Base-by-base conservation (phyloP, 2,888 invertebrate species). In the Anthophora plumipes region DNA sequence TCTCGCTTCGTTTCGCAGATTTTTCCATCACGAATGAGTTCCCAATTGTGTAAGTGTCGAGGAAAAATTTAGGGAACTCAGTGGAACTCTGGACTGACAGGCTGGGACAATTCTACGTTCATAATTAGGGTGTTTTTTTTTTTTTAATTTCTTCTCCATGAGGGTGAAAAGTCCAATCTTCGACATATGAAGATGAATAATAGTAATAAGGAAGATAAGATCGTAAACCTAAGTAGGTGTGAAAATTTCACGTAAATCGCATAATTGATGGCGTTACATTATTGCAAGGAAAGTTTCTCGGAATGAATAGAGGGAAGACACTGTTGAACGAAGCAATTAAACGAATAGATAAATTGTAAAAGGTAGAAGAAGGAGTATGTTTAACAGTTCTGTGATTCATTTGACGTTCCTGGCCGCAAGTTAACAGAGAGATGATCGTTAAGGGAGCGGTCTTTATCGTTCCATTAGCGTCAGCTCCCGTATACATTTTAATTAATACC, bases 401-500 rank as follows among this genome's bases (percentile, higher is more conserved):
- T 61, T 52, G 74, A 70, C 70, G 63, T n/a, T 63, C 43, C 37
- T 52, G 61, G 48, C 54, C 60, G 55, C 68, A 50, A 5, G 66
- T 22, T 68, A 48, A 68, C 41, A 50, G 54, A 41, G 59, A 52
- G 64, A 52, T 66, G 77, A 82, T 82, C 69, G 74, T 82, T 82
- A 66, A 69, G 50, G 71, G 69, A 69, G 52, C 60, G 39, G 55
- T 50, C 66, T 74, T 77, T 73, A 82, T 54, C 72, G 82, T 68
- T 77, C 72, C 82, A 82, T 82, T 82, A 82, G 61, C 68, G 67
- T 60, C 71, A 7, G 61, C 43, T 31, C 17, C 14, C 46, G 60
- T 77, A 67, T 69, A 72, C 70, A 57, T 82, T 81, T 82, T 81
- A 82, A 82, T 82, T 82, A 82, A 68, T 71, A 41, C 48, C n/a